These are phyloP conservation scores for Corythaixoides concolor DNA, from an alignment of 2,113 vertebrate species.

Conservation along the genomic window DNA sequence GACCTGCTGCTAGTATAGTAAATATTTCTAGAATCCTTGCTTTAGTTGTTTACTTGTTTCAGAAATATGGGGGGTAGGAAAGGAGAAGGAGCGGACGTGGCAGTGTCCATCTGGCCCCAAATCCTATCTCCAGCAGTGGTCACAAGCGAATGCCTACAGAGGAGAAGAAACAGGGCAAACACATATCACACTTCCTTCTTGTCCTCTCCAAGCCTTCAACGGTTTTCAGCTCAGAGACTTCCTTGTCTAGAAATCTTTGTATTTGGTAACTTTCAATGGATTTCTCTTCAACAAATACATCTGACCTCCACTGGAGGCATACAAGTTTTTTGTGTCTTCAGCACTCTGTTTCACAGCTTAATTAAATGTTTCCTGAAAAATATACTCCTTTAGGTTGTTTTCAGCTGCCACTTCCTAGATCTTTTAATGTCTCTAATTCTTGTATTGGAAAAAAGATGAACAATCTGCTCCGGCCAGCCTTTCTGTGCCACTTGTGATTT, in stretches of 20 bases:
- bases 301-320: neutral
- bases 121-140: neutral
- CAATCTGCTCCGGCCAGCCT: neutral
- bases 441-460: neutral
- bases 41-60: neutral
- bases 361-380: neutral
- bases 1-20: neutral
- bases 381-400: neutral
- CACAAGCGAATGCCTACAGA: neutral
- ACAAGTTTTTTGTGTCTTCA: neutral
- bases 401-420: neutral
- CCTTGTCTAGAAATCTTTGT: neutral
- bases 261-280: neutral
- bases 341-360: neutral
- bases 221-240: neutral
- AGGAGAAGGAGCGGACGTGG: neutral
- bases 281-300: neutral
- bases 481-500: neutral
- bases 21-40: neutral
- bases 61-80: neutral
- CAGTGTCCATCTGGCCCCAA: neutral
- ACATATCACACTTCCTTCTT: fast-evolving
- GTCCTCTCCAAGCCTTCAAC: neutral
- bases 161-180: neutral
- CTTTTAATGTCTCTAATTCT: neutral